Evolutionary conservation across 2,888 invertebrate genomes (phyloP).

Genomic region (Watsonalla cultraria): DNA sequence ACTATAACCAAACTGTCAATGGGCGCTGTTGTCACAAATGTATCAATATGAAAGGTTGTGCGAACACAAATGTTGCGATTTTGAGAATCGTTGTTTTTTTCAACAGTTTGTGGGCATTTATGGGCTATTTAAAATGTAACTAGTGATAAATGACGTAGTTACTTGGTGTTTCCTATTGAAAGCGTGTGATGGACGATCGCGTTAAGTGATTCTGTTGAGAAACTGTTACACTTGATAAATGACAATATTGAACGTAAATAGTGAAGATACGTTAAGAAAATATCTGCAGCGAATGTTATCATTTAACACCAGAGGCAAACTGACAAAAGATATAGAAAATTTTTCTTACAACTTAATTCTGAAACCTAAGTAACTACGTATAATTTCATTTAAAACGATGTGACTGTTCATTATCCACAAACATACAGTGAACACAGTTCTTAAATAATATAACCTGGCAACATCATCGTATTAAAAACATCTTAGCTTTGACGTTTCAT

Average conservation of each 20-base stretch:
- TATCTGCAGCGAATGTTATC: too few species aligned
- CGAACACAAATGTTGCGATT: slow-evolving; percentile 48
- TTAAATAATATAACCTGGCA: too few species aligned
- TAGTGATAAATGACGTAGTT: slow-evolving; percentile 58
- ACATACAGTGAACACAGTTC: too few species aligned
- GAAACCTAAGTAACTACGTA: too few species aligned
- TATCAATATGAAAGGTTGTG: slow-evolving; percentile 41
- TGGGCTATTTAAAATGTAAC: slow-evolving; percentile 53
- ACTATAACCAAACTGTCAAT: not conserved
- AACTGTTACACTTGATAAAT: not conserved
- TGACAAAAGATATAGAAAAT: too few species aligned
- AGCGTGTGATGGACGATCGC: slow-evolving; percentile 37
- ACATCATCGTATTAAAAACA: too few species aligned
- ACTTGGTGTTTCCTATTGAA: slow-evolving; percentile 27
- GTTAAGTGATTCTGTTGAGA: slow-evolving; percentile 6
- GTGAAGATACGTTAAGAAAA: too few species aligned
- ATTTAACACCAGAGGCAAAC: too few species aligned
- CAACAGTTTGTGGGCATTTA: slow-evolving; percentile 72
- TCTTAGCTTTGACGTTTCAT: too few species aligned
- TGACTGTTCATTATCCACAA: too few species aligned
- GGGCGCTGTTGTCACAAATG: slow-evolving; percentile 11
- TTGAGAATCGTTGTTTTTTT: slow-evolving; percentile 56
- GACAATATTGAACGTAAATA: not conserved
- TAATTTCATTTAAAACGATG: too few species aligned
- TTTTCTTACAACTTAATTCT: too few species aligned